phyloP scores from a whole-genome alignment of 2,888 invertebrate species.

The Sarcophaga rosellei region DNA sequence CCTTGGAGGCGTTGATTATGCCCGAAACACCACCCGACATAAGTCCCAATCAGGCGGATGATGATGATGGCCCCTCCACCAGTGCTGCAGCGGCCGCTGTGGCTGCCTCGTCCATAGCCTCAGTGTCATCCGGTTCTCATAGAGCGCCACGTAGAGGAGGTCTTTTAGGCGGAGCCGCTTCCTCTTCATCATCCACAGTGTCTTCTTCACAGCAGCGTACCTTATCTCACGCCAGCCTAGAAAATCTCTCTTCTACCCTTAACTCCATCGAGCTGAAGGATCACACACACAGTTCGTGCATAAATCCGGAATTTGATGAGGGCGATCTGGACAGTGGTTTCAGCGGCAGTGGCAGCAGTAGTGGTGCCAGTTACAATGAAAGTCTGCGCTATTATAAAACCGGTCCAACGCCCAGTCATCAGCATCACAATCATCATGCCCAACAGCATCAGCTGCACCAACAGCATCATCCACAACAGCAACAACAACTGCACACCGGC shows the following conservation, averaged over 20 bases:
- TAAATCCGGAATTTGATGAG: slow-evolving; percentile 81
- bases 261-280: slow-evolving; percentile 81
- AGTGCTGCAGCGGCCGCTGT: slow-evolving; percentile 63
- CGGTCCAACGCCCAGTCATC: slow-evolving; percentile 70
- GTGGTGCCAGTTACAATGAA: slow-evolving; percentile 91
- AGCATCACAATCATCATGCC: slow-evolving; percentile 50
- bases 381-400: slow-evolving; percentile 84
- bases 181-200: slow-evolving; percentile 74
- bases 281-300: slow-evolving; percentile 78
- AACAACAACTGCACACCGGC: slow-evolving; percentile 62
- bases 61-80: slow-evolving; percentile 81
- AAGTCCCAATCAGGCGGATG: slow-evolving; percentile 83
- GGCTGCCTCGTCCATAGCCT: slow-evolving; percentile 55
- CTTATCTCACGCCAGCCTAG: slow-evolving; percentile 79
- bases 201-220: slow-evolving; percentile 73
- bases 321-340: slow-evolving; percentile 90
- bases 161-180: slow-evolving; percentile 76
- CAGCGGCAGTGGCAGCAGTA: slow-evolving; percentile 85
- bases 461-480: slow-evolving; percentile 58
- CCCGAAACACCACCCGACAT: slow-evolving; percentile 84
- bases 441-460: slow-evolving; percentile 67
- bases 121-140: slow-evolving; percentile 68
- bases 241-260: slow-evolving; percentile 79
- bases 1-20: slow-evolving; percentile 94
- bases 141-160: slow-evolving; percentile 75